phyloP scores from a whole-genome alignment of 2,797 vertebrate genomes.

The Sebastiscus albofasciatus region DNA sequence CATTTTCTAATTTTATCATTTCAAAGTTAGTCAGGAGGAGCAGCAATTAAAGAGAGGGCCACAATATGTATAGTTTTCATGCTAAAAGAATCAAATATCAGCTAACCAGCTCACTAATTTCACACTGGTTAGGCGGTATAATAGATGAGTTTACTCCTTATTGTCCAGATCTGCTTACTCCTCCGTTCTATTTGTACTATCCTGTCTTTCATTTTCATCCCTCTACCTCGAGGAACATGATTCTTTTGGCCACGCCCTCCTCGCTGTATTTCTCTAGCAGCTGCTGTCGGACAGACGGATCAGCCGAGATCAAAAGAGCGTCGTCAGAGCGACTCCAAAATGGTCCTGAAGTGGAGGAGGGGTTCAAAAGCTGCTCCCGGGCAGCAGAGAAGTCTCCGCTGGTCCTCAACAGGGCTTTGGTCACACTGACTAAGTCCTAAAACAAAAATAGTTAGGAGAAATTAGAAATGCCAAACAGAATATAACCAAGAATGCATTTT shows the following conservation, averaged over 20 bases:
- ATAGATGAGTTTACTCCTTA: neutral
- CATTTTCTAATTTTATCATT: neutral
- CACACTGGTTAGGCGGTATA: rapidly evolving
- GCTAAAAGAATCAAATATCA: neutral
- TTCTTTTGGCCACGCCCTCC: slow-evolving; percentile 69
- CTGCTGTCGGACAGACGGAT: slow-evolving; percentile 33
- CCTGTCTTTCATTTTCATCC: slow-evolving; percentile 22
- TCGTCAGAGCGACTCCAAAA: slow-evolving; percentile 77
- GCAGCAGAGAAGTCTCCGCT: slow-evolving; percentile 87
- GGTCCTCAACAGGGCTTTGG: slow-evolving; percentile 90
- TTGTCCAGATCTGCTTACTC: neutral
- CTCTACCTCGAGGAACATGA: slow-evolving; percentile 70
- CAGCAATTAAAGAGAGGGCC: neutral
- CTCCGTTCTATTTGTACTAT: neutral
- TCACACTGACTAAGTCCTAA: slow-evolving; percentile 84
- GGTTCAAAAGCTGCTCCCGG: slow-evolving; percentile 70
- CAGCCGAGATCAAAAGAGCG: slow-evolving; percentile 53
- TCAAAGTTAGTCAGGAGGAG: neutral
- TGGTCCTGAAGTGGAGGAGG: slow-evolving; percentile 13
- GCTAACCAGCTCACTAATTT: neutral
- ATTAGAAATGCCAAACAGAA: neutral
- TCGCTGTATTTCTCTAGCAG: slow-evolving; percentile 77
- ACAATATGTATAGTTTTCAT: neutral
- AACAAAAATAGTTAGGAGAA: neutral
- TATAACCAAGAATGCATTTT: neutral